A percentile compares a stretch with the other conserved stretches of the same genome.
phyloP scores from a whole-genome alignment of 2,888 invertebrate genomes.

The Lasioglossum marginatum region DNA sequence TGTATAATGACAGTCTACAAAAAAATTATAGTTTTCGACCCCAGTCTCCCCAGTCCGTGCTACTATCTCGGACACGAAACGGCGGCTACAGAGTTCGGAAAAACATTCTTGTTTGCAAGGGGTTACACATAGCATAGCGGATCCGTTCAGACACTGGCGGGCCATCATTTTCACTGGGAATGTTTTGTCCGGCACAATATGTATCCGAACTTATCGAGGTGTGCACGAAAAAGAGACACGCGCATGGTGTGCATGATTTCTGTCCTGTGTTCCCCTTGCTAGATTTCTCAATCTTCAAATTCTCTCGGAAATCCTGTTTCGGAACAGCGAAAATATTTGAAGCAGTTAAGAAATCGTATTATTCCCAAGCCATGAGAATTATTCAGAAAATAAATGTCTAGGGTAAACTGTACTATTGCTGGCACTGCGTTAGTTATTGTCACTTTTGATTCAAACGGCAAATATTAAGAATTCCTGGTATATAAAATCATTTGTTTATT shows the following conservation, averaged over 20 bases:
- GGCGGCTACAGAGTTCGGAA: neutral
- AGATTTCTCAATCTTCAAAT: neutral
- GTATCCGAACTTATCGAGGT: conserved; percentile 2
- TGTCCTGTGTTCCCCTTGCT: neutral
- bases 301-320: neutral
- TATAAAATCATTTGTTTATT: no score
- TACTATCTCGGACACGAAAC: neutral
- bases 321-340: no score
- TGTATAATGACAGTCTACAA: no score
- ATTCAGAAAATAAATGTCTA: neutral
- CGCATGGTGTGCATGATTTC: conserved; percentile 13
- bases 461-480: no score
- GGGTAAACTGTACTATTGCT: no score
- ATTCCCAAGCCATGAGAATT: no score
- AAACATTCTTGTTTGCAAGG: conserved; percentile 4
- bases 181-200: conserved; percentile 8
- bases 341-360: no score
- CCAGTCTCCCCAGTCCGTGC: neutral
- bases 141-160: conserved; percentile 5
- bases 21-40: neutral
- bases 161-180: conserved; percentile 15
- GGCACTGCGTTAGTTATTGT: no score
- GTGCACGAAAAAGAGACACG: neutral
- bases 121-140: neutral
- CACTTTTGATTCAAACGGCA: no score